Evolutionary conservation across 2,888 invertebrate genomes (phyloP), one percentile per base, ranked within the genome.

Genomic region (Erebia epiphron): DNA sequence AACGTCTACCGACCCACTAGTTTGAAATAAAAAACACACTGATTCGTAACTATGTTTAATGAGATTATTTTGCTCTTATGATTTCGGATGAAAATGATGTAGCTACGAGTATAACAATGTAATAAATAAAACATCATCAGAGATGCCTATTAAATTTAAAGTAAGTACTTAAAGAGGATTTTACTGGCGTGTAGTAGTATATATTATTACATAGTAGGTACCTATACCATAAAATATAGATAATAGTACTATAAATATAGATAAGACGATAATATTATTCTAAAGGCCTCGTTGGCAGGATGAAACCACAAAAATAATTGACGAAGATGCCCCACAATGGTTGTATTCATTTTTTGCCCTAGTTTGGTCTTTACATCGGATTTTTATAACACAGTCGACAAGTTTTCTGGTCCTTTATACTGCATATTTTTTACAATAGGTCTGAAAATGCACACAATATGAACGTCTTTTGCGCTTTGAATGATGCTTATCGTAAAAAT

Each of bases 291-390:
- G 18, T 65, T 58, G 26, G 61, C 21, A 60, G 60, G 52, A 68
- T 65, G 68, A 70, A 70, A 70, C 70, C 73, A 43, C 49, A 62
- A 70, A 68, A 68, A 65, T 65, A 65, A 68, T 62, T 70, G 65
- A 70, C 64, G 46, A 69, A 69, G 67, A 69, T 64, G 41, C 63
- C 52, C 67, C 35, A 67, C 69, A 62, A 64, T 68, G 70, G 43
- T 70, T 52, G 26, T 73, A 68, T 68, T 67, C 67, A 72, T 69
- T 60, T 65, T 57, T 26, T 64, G 56, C 52, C 58, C 56, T 66
- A 18, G 41, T 60, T 60, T 26, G 43, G 14, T 60, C 14, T 60
- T 60, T 43, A 43, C 60, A 16, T 57, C 56, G 56, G 13, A 57
- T 57, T 26, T 57, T 57, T 57, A 57, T 26, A 26, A 26, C 35